A percentile compares a stretch with the other conserved stretches of the same genome.
Conservation (phyloP, 2,797 vertebrate species). For the Cossypha niveicapilla region DNA sequence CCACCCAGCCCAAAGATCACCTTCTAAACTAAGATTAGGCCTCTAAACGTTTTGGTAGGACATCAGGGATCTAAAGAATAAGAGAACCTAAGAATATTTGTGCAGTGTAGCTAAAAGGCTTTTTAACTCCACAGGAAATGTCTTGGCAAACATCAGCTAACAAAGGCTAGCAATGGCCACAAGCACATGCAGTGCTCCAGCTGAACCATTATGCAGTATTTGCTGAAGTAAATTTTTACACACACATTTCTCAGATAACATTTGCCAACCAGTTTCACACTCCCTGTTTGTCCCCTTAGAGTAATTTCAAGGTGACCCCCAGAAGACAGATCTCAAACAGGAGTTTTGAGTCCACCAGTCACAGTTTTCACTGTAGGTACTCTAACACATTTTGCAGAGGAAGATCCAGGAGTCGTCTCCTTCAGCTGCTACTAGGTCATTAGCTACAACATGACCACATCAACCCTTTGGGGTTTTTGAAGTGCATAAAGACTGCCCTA, state of each 20-base stretch:
- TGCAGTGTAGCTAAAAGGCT: not conserved
- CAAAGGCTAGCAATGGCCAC: not conserved
- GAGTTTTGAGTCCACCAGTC: not conserved
- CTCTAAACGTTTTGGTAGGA: not conserved
- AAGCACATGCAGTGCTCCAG: not conserved
- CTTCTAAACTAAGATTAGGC: not conserved
- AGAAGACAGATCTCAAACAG: not conserved
- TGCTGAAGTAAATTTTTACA: not conserved
- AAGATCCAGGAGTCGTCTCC: not conserved
- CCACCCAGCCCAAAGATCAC: not conserved
- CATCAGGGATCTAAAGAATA: not conserved
- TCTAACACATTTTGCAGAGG: not conserved
- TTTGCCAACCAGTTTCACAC: not conserved
- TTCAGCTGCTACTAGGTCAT: not conserved
- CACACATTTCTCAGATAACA: not conserved
- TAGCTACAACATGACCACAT: not conserved
- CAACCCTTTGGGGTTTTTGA: not conserved
- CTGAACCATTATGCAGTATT: accelerated
- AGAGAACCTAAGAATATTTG: not conserved
- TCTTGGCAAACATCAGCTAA: not conserved
- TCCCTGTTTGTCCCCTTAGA: not conserved
- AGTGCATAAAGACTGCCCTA: not conserved
- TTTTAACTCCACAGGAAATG: not conserved
- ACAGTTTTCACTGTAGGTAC: not conserved
- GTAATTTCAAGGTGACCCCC: not conserved